Conservation (phyloP, 2,888 invertebrate species). For the Xestia ashworthii region DNA sequence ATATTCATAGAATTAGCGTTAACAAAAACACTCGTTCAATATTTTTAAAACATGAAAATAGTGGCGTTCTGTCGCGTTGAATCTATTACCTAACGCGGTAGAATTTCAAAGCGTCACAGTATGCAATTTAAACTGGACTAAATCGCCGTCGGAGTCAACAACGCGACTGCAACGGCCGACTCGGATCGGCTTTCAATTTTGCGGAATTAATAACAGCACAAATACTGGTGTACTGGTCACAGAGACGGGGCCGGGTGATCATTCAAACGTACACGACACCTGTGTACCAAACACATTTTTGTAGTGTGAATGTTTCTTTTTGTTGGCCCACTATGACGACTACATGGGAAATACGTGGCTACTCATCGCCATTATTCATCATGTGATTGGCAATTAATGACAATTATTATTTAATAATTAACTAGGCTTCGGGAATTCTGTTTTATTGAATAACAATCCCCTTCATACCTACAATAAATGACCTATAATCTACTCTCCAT, state of each 20-base stretch:
- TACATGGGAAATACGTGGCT: slow-evolving; percentile 43
- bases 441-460: slow-evolving; percentile 26
- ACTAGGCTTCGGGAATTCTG: slow-evolving; percentile 16
- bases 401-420: slow-evolving; percentile 17
- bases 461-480: slow-evolving; percentile 12
- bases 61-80: slow-evolving; percentile 37
- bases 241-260: slow-evolving; percentile 65
- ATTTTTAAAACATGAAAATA: slow-evolving; percentile 53
- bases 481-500: background rate
- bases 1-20: slow-evolving; percentile 17
- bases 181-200: slow-evolving; percentile 82
- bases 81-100: slow-evolving; percentile 63
- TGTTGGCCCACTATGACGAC: slow-evolving; percentile 50
- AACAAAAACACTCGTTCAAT: slow-evolving; percentile 37
- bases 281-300: slow-evolving; percentile 58
- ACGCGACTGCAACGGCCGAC: slow-evolving; percentile 68
- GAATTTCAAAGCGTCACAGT: slow-evolving; percentile 70
- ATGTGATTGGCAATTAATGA: slow-evolving; percentile 15
- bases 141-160: slow-evolving; percentile 69
- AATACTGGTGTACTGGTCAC: slow-evolving; percentile 67
- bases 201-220: slow-evolving; percentile 83
- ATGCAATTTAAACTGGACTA: slow-evolving; percentile 70
- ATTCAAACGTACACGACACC: slow-evolving; percentile 67
- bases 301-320: slow-evolving; percentile 46
- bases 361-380: slow-evolving; percentile 41